A percentile compares a stretch with the other conserved stretches of the same genome.
Evolutionary conservation across 2,888 invertebrate genomes (phyloP).

Genomic region (Dolichopus griseipennis): DNA sequence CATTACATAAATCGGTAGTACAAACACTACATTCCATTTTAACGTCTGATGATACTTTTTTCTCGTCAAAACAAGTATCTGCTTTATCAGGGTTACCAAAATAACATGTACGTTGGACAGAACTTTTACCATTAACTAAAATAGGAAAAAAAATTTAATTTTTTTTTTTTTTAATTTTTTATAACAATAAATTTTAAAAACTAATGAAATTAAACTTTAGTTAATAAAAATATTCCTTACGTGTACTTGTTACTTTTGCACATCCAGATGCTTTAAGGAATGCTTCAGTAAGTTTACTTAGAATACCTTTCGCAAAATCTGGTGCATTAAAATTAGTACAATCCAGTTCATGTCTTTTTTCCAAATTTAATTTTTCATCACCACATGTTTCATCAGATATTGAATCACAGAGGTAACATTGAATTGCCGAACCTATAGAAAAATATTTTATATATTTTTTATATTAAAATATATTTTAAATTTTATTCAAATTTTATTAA

Average conservation of each 20-base stretch:
- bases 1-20: constrained; percentile 33
- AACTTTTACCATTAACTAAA: not conserved
- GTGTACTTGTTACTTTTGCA: not conserved
- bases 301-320: not conserved
- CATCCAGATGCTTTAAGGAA: not conserved
- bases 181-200: too few species aligned
- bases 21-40: constrained; percentile 36
- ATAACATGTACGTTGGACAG: not conserved
- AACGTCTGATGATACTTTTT: constrained; percentile 12
- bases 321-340: not conserved
- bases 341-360: not conserved
- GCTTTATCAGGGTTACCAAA: not conserved
- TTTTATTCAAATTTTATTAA: too few species aligned
- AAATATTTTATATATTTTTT: too few species aligned
- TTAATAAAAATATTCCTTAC: not conserved
- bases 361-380: not conserved
- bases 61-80: too few species aligned
- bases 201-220: too few species aligned
- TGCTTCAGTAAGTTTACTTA: not conserved
- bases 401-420: not conserved
- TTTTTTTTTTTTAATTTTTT: too few species aligned
- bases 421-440: not conserved
- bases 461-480: too few species aligned
- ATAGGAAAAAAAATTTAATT: not conserved
- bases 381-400: not conserved